These are phyloP conservation scores for Heloderma charlesbogerti DNA, from an alignment of 2,113 vertebrate genomes.

Conservation along the genomic window DNA sequence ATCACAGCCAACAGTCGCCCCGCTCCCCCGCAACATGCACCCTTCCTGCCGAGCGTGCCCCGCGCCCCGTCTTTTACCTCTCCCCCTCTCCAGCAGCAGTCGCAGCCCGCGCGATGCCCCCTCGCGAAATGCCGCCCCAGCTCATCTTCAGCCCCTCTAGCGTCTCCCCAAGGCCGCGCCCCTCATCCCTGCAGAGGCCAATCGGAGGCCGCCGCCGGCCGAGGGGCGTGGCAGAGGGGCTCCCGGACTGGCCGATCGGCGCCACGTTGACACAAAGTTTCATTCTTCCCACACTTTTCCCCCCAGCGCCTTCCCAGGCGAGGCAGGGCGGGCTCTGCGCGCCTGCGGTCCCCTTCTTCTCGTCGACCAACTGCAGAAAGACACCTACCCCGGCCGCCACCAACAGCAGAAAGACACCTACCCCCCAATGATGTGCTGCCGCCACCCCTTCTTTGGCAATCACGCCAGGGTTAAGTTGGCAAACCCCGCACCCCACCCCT, in stretches of 20 bases:
- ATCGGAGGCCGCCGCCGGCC: constrained; percentile 20
- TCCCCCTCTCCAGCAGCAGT: constrained; percentile 8
- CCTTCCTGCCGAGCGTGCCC: neutral
- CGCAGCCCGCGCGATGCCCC: neutral
- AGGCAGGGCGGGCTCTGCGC: neutral
- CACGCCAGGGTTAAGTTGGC: neutral
- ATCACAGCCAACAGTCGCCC: neutral
- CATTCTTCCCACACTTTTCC: neutral
- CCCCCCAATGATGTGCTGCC: neutral
- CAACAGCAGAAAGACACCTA: too few relatives aligned
- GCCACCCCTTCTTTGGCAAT: neutral
- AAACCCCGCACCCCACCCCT: neutral
- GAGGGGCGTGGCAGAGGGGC: neutral
- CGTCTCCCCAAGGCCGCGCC: constrained; percentile 13
- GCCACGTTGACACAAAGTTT: constrained; percentile 73
- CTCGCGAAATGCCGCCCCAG: neutral
- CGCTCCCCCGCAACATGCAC: neutral
- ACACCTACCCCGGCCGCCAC: neutral
- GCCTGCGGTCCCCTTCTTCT: neutral
- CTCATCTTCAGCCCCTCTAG: neutral
- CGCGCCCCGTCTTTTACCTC: constrained; percentile 15
- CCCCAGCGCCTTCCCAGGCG: neutral
- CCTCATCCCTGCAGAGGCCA: constrained; percentile 15
- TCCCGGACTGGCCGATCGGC: constrained; percentile 72
- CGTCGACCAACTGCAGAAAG: neutral